These are phyloP conservation scores for Pseudomyrmex cubaensis DNA, from an alignment of 1,140 invertebrate species.

Conservation along the genomic window DNA sequence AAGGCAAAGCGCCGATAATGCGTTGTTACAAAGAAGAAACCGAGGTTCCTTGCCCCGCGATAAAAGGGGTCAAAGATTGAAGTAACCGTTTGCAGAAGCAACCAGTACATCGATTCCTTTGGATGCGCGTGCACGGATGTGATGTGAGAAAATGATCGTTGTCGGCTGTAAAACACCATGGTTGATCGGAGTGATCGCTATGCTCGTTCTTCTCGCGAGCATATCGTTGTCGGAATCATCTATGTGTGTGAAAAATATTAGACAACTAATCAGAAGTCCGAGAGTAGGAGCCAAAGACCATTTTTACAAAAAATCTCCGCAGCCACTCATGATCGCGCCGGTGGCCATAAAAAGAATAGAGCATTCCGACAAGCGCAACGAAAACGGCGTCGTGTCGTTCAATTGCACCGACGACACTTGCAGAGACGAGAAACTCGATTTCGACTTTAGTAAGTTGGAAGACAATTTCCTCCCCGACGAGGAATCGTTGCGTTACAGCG, in stretches of 20 bases:
- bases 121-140: background rate
- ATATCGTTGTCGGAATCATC: background rate
- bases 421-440: background rate
- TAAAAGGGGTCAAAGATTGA: constrained; percentile 65
- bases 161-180: background rate
- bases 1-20: background rate
- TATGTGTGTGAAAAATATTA: background rate
- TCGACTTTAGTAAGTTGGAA: background rate
- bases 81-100: background rate
- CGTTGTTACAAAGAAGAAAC: constrained; percentile 13
- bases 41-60: constrained; percentile 57
- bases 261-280: too few relatives aligned
- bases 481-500: background rate
- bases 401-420: background rate
- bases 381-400: too few relatives aligned
- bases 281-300: background rate
- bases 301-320: background rate
- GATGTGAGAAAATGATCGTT: constrained; percentile 43
- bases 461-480: background rate
- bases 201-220: constrained; percentile 9
- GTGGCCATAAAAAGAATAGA: constrained; percentile 2
- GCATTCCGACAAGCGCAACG: background rate
- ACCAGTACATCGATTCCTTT: constrained; percentile 42
- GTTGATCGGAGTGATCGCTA: background rate
- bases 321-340: background rate